Evolutionary conservation across 1,140 invertebrate genomes (phyloP), one percentile per base, ranked within the genome.

Genomic region (Cylas formicarius): DNA sequence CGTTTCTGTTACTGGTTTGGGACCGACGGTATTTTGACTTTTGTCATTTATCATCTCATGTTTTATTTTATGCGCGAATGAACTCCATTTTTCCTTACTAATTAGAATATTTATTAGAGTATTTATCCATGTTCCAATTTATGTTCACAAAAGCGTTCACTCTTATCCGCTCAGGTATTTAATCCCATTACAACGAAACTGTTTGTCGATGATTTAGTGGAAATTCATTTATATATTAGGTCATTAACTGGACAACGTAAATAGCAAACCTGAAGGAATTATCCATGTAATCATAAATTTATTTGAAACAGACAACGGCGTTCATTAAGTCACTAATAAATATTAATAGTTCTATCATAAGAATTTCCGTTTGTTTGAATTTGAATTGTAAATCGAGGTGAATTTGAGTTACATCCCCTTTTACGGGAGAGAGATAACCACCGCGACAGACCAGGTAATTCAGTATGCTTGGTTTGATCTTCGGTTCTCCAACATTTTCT

Each of bases 291-390:
- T 48, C 36, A 48, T 26, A 48, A 48, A 48, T 48, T 48, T 48
- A 48, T 48, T 48, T 42, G 32, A 48, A 42, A 48, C 38, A 37
- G 40, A 36, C 32, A 20, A 28, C 22, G 21, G 19, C 16, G 38
- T 48, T 42, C 39, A 48, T 48, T 48, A 48, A 48, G 46, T 48
- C 46, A 16, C 39, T 24, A 48, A 48, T 48, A 48, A 48, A 48
- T 48, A 48, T 48, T 48, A 48, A 48, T 48, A 24, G 46, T 28
- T 42, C 46, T 48, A 48, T 48, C 46, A 48, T 42, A 48, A 48
- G 46, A 48, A 43, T 48, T 48, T 48, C 46, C 46, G 46, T 48
- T 48, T 48, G 43, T 48, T 27, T 29, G 33, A 27, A 48, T 48
- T 48, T 48, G 46, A 48, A 42, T 48, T 48, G 39, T 42, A 42